Evolutionary conservation across 2,888 invertebrate species (phyloP).

Genomic region (Gymnosoma rotundatum): DNA sequence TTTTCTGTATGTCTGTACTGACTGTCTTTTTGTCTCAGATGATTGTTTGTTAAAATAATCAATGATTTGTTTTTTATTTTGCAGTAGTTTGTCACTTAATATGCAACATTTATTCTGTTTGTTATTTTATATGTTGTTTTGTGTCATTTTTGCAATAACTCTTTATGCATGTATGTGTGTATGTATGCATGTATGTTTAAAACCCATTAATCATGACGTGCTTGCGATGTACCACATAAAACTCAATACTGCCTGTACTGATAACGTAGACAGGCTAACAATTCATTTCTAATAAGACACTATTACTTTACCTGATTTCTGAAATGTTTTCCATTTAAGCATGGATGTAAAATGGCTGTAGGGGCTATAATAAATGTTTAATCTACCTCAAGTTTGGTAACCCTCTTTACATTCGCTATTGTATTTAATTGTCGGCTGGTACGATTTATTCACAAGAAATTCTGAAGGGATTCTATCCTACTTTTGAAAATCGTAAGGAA

Average conservation of each 20-base stretch:
- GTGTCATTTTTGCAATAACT: slow-evolving; percentile 59
- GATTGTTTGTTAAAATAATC: slow-evolving; percentile 65
- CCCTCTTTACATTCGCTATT: too few relatives aligned
- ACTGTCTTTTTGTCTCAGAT: slow-evolving; percentile 33
- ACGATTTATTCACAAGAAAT: too few relatives aligned
- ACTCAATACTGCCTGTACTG: slow-evolving; percentile 35
- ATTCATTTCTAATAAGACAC: slow-evolving; percentile 11
- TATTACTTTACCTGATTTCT: not conserved
- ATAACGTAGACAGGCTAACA: not conserved
- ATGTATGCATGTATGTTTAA: slow-evolving; percentile 20
- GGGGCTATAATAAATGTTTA: too few relatives aligned
- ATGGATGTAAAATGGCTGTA: too few relatives aligned
- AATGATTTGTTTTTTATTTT: slow-evolving; percentile 63
- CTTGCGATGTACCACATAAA: slow-evolving; percentile 53
- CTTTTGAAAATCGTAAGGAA: too few relatives aligned
- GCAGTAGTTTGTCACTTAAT: slow-evolving; percentile 71
- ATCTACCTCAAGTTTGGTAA: too few relatives aligned
- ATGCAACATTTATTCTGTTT: slow-evolving; percentile 63
- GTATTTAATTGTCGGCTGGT: too few relatives aligned
- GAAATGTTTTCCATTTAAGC: too few relatives aligned
- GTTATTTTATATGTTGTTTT: slow-evolving; percentile 46
- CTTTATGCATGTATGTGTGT: slow-evolving; percentile 52
- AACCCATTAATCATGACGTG: slow-evolving; percentile 68
- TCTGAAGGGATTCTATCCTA: too few relatives aligned
- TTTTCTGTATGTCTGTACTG: slow-evolving; percentile 61